These are phyloP conservation scores for Heliopora coerulea DNA, from an alignment of 92 coral and sea anemone genomes.

Conservation along the genomic window DNA sequence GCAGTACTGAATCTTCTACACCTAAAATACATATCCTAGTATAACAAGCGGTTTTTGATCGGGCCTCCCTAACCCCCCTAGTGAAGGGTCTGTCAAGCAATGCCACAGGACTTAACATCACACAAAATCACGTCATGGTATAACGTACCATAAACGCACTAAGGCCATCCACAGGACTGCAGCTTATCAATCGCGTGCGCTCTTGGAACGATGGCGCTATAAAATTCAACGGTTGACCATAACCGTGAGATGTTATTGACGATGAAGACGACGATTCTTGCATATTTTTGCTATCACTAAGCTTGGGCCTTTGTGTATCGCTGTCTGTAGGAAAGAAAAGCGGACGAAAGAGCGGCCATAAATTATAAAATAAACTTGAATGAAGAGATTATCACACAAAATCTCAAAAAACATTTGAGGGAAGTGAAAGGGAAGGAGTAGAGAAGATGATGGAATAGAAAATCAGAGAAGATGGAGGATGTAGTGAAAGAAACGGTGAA, in stretches of 20 bases:
- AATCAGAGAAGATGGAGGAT: too few relatives aligned
- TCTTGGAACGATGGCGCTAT: constrained; percentile 49
- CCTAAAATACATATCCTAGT: too few relatives aligned
- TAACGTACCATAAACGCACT: constrained; percentile 71
- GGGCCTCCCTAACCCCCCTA: not conserved
- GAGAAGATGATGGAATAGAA: too few relatives aligned
- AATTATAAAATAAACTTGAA: too few relatives aligned
- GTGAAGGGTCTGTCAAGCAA: too few relatives aligned
- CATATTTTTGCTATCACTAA: not conserved
- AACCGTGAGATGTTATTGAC: constrained; percentile 58
- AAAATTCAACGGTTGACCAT: constrained; percentile 34
- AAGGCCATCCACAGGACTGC: constrained; percentile 79
- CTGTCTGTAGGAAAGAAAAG: not conserved
- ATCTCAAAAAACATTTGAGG: too few relatives aligned
- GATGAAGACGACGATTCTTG: not conserved
- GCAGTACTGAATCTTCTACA: too few relatives aligned
- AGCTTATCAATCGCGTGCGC: constrained; percentile 83
- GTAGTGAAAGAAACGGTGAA: too few relatives aligned
- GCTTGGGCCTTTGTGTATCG: not conserved
- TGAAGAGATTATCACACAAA: too few relatives aligned
- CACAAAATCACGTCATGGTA: not conserved
- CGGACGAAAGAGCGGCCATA: too few relatives aligned
- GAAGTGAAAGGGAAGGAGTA: too few relatives aligned
- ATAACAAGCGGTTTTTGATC: not conserved
- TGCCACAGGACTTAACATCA: too few relatives aligned